Evolutionary conservation across 1,140 invertebrate species (phyloP).

Genomic region (Onthophagus taurus): DNA sequence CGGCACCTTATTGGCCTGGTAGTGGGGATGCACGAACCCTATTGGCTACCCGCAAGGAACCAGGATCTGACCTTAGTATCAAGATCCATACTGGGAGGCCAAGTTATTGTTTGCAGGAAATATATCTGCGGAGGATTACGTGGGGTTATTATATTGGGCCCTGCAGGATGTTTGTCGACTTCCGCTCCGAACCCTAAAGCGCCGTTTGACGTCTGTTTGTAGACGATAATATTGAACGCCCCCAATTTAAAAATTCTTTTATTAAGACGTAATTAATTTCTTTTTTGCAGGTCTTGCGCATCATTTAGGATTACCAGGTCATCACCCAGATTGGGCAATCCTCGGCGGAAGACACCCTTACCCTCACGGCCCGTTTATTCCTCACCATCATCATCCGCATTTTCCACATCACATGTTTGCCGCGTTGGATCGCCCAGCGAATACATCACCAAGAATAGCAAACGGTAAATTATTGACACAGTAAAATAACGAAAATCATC

Average conservation of each 20-base stretch:
- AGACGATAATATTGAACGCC: constrained; percentile 11
- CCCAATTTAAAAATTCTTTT: too few relatives aligned
- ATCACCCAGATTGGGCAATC: constrained; percentile 49
- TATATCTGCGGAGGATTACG: constrained; percentile 28
- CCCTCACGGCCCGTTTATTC: constrained; percentile 41
- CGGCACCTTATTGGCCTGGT: constrained; percentile 36
- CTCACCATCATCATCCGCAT: constrained; percentile 43
- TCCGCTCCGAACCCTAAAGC: constrained; percentile 5
- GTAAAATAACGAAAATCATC: background rate
- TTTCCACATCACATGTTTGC: constrained; percentile 50
- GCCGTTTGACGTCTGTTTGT: constrained; percentile 11
- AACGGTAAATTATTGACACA: constrained; percentile 28
- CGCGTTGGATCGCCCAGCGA: constrained; percentile 35
- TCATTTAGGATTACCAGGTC: constrained; percentile 48
- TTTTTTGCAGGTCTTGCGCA: constrained; percentile 51
- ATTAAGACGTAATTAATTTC: constrained; percentile 12
- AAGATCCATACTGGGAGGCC: constrained; percentile 27
- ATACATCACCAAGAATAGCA: constrained; percentile 35
- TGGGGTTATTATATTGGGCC: constrained; percentile 21
- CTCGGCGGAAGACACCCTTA: constrained; percentile 44
- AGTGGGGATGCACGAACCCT: constrained; percentile 34
- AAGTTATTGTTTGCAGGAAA: constrained; percentile 30
- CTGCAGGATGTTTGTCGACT: constrained; percentile 17
- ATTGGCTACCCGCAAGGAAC: constrained; percentile 33
- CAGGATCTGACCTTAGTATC: constrained; percentile 33